phyloP scores from a whole-genome alignment of 1,140 invertebrate genomes.

The Heliconius hewitsoni region DNA sequence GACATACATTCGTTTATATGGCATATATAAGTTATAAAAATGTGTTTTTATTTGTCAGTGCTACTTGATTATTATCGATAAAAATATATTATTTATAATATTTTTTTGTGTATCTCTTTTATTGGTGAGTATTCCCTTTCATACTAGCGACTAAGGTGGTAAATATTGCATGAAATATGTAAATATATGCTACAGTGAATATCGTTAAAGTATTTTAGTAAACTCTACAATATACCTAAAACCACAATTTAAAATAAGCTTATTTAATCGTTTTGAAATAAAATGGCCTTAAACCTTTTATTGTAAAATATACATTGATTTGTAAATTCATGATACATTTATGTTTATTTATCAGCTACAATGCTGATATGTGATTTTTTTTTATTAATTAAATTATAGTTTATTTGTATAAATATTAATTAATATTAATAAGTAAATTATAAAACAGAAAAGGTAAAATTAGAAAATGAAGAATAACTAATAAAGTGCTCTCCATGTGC shows the following conservation, averaged over 20 bases:
- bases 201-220: neutral
- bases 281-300: too few species aligned
- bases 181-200: neutral
- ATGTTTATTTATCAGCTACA: too few species aligned
- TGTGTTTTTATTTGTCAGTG: neutral
- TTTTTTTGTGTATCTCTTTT: neutral
- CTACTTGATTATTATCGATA: neutral
- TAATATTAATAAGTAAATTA: too few species aligned
- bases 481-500: neutral
- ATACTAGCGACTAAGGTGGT: neutral
- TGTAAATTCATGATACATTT: too few species aligned
- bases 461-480: neutral
- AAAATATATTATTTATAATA: neutral
- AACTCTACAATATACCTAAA: neutral
- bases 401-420: too few species aligned
- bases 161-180: slow-evolving; percentile 7
- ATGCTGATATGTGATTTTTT: too few species aligned
- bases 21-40: neutral
- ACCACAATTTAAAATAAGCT: neutral
- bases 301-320: too few species aligned
- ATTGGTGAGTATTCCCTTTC: neutral
- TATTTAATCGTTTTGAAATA: neutral
- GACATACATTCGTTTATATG: slow-evolving; percentile 14
- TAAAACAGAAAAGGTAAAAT: too few species aligned
- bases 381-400: too few species aligned